phyloP scores from a whole-genome alignment of 2,888 invertebrate species.

The Eumerus sabulonum region DNA sequence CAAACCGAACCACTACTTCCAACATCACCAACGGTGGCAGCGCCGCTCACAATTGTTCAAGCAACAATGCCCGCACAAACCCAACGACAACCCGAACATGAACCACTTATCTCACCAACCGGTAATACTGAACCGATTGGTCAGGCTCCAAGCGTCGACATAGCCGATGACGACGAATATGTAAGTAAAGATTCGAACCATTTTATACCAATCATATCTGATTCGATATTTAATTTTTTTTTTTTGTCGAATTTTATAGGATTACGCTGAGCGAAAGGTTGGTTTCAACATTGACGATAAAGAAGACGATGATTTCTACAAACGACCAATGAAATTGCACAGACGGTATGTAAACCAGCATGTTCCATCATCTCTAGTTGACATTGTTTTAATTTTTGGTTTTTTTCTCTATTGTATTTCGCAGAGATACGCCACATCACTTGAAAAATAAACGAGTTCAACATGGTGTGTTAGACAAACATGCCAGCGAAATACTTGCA shows the following conservation, averaged over 20 bases:
- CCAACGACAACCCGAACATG: slow-evolving; percentile 62
- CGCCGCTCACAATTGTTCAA: slow-evolving; percentile 42
- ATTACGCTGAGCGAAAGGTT: slow-evolving; percentile 82
- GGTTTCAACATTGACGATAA: slow-evolving; percentile 82
- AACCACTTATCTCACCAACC: slow-evolving; percentile 60
- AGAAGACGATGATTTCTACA: slow-evolving; percentile 77
- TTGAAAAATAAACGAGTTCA: slow-evolving; percentile 97
- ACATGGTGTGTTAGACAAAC: slow-evolving; percentile 83
- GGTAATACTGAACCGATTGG: slow-evolving; percentile 64
- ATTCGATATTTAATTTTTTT: slow-evolving; percentile 31
- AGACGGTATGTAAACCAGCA: slow-evolving; percentile 74
- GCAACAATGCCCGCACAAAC: slow-evolving; percentile 46
- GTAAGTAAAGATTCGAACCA: slow-evolving; percentile 78
- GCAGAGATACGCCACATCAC: slow-evolving; percentile 99
- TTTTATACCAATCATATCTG: slow-evolving; percentile 29
- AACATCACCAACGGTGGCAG: slow-evolving; percentile 67
- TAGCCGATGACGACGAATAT: slow-evolving; percentile 84
- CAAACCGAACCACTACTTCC: slow-evolving; percentile 70
- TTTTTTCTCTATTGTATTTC: slow-evolving; percentile 85
- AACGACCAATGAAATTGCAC: slow-evolving; percentile 78
- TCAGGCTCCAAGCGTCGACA: slow-evolving; percentile 80
- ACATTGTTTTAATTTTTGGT: too few species aligned
- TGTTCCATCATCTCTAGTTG: too few species aligned
- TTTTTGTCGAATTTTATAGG: slow-evolving; percentile 77
- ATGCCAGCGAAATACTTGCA: slow-evolving; percentile 83